Base-by-base conservation (phyloP, 2,888 invertebrate genomes). In the Calameuta filiformis region DNA sequence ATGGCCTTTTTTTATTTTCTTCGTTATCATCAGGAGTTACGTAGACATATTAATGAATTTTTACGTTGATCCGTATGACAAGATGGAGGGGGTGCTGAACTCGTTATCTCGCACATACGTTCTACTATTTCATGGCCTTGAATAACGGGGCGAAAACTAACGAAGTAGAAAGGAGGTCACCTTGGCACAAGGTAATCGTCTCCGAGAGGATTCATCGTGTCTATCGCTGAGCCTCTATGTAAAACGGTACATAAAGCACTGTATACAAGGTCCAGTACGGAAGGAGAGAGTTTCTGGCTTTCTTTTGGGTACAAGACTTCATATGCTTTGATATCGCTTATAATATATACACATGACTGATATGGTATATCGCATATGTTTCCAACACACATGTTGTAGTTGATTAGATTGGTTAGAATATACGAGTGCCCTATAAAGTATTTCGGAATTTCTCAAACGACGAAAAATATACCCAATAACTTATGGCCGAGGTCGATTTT, bases 131-230 rank as follows among this genome's bases (percentile, higher is more conserved):
- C 23, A 23, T 56, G 56, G 56, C 56, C 56, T 56, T 56, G 56
- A 56, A 56, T 33, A 71, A 30, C 71, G 71, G 23, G 12, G 34
- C 6, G 30, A 71, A 71, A 71, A 15, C 23, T 9, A 34, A 71
- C 30, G 30, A 33, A 34, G 23, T 76, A 78, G 83, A 83, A 84
- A 84, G 80, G 81, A 84, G 84, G 84, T 83, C 83, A 78, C 77
- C 79, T 80, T 82, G 75, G 78, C 73, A 40, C 77, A 37, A 68
- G 75, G 79, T 77, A 78, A 56, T 79, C 81, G 79, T 84, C 81
- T 80, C 78, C 76, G 73, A 77, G 73, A 83, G 82, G 84, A 83
- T 83, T 83, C 80, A 34, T 56, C 56, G 56, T 56, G 56, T 15
- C 56, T 56, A 56, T 56, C 23, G 15, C 9, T 56, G 2, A 2